A percentile compares a stretch with the other conserved stretches of the same genome.
These are phyloP conservation scores for Chaetogeoica ovagalla DNA, from an alignment of 2,888 invertebrate species.

Conservation along the genomic window DNA sequence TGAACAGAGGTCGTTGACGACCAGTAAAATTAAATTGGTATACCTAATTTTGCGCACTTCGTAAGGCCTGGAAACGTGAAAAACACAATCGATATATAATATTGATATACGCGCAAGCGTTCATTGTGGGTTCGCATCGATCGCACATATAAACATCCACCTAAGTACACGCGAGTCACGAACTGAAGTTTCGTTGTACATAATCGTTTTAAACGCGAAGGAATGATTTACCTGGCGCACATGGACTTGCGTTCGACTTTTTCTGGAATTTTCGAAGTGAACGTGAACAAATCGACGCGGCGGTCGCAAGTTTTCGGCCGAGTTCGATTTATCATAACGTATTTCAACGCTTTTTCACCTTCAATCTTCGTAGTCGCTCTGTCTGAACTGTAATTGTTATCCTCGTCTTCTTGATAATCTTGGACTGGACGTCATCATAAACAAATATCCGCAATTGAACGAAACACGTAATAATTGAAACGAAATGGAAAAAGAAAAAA, in stretches of 20 bases:
- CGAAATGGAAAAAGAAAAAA: not conserved
- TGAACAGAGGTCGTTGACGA: constrained; percentile 27
- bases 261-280: constrained; percentile 56
- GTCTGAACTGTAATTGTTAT: constrained; percentile 26
- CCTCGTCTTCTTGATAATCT: constrained; percentile 50
- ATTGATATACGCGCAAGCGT: too few relatives aligned
- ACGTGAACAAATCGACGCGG: constrained; percentile 64
- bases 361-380: constrained; percentile 45
- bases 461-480: not conserved
- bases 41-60: constrained; percentile 42
- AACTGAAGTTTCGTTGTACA: too few relatives aligned
- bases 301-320: constrained; percentile 84
- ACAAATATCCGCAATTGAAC: too few relatives aligned
- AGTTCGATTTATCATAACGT: constrained; percentile 74
- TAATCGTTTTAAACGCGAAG: too few relatives aligned
- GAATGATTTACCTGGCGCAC: constrained; percentile 40
- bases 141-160: too few relatives aligned
- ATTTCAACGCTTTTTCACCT: constrained; percentile 63
- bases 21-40: constrained; percentile 38
- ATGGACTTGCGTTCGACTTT: constrained; percentile 18
- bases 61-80: constrained; percentile 18
- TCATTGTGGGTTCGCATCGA: too few relatives aligned
- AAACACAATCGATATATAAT: not conserved
- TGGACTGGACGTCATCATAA: constrained; percentile 45
- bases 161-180: too few relatives aligned